These are phyloP conservation scores for Petrocephalus zakoni DNA, from an alignment of 2,113 vertebrate species.

Conservation along the genomic window DNA sequence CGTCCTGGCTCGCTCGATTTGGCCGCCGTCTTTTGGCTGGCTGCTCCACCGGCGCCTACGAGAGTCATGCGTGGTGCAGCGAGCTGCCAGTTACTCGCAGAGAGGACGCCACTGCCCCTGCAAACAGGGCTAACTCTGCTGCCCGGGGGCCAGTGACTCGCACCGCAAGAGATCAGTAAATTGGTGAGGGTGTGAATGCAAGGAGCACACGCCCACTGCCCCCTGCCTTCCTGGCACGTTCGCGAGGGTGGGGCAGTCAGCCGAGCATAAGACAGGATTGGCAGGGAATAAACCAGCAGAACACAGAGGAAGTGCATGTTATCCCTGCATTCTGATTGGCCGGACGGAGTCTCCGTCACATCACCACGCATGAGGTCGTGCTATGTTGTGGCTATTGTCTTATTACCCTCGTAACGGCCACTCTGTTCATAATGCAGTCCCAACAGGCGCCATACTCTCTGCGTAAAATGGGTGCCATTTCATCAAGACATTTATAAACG, in stretches of 20 bases:
- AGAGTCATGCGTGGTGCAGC: not conserved
- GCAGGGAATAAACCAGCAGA: not conserved
- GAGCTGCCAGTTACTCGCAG: constrained; percentile 15
- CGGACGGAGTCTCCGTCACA: not conserved
- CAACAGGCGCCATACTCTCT: not conserved
- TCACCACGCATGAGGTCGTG: not conserved
- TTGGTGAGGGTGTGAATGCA: constrained; percentile 5
- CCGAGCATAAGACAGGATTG: constrained; percentile 12
- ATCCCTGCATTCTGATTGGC: constrained; percentile 3
- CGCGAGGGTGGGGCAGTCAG: constrained; percentile 2
- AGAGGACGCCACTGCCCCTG: not conserved
- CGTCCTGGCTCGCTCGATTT: constrained; percentile 1
- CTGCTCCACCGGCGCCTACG: not conserved
- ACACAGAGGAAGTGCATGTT: not conserved
- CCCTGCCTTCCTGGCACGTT: constrained; percentile 14
- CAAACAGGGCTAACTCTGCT: constrained; percentile 6
- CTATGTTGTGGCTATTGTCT: not conserved
- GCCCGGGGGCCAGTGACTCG: not conserved
- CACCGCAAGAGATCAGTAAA: constrained; percentile 4
- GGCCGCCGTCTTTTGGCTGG: constrained; percentile 12
- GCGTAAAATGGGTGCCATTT: not conserved
- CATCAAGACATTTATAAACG: not conserved
- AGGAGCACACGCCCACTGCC: constrained; percentile 16
- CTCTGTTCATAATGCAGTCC: not conserved
- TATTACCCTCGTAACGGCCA: not conserved